Base-by-base conservation (phyloP, 2,888 invertebrate genomes). In the Cosmia pyralina region DNA sequence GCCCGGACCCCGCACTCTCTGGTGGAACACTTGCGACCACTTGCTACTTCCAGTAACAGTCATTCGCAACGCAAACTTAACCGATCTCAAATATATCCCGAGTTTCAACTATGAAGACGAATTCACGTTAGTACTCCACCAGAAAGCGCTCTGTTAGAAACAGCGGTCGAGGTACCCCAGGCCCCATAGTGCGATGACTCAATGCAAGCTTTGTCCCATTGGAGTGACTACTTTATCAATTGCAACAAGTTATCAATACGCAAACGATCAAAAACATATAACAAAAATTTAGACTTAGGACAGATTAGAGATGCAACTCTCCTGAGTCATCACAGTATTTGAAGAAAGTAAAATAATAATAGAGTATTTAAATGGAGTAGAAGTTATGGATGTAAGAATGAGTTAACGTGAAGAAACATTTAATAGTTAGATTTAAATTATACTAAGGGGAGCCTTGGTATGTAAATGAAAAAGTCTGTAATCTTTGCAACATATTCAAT, bases 141-240 rank as follows among this genome's bases (percentile, higher is more conserved):
- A 91, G 88, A 89, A 85, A 89, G 90, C 86, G 87, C 63, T 72
- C 69, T 69, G 69, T 77, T 72, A 74, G 62, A 78, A 77, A 72
- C 69, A 72, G 86, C 85, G 79, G 88, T 85, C 85, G 89, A 90
- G 90, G 90, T 87, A 84, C 89, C 91, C 92, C 92, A 89, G 91
- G 92, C 92, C 92, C 93, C 93, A 96, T 96, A 96, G 95, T 96
- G 96, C 96, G 96, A 96, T 96, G 96, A 96, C 96, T 95, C 96
- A 96, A 96, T 96, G 96, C 96, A 96, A 96, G 93, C 95, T 96
- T 95, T 93, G 94, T 95, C 95, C 93, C 93, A 91, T 93, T 88
- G 91, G 93, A 93, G 90, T 91, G 85, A 86, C 86, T 88, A 86
- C 76, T 69, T 80, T 77, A 83, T 77, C 74, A 84, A 85, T 83